Base-by-base conservation (phyloP, 2,113 vertebrate species). In the Prunella himalayana region DNA sequence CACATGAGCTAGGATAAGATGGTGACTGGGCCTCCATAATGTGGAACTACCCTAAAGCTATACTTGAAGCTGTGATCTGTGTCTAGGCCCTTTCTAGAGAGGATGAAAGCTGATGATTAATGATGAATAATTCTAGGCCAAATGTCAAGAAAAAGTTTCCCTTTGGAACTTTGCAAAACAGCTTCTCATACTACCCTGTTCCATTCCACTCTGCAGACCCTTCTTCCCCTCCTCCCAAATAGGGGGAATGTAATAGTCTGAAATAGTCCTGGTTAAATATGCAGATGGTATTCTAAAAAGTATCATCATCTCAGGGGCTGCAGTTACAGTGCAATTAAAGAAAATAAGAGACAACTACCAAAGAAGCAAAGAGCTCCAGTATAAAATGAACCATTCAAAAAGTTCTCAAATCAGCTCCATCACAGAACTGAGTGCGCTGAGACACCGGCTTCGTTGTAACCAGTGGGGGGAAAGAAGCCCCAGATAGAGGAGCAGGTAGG, bases 401-500 rank as follows among this genome's bases (percentile, higher is more conserved):
- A 79, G 31, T 64, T 90, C 41, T 51, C 51, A 86, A 64, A 49
- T 23, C 5, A 0, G 20, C 19, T 86, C 23, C n/a, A 49, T 28
- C 63, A 69, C 28, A 61, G 41, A 65, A 61, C 1, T 53, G 19
- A 27, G 21, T 6, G 31, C 27, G 59, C 28, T 0, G 2, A 70
- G n/a, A 84, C 19, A 56, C 5, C 10, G 20, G 11, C 28, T 50
- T 68, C 27, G 4, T 3, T 44, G 27, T 30, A 54, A 60, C 2
- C 18, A 33, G 23, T 3, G 8, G 1, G 2, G 4, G 7, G 14
- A 5, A 24, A 24, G 23, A 41, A 33, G 5, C 1, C 28, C 7
- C 39, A 47, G 8, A 50, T 0, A 9, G 4, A 2, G 22, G 7
- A 72, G 11, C 6, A 13, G 1, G 17, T 8, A 75, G 12, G 7